Percentiles rank a stretch among this genome's conserved stretches.
Conservation (phyloP, 1,140 invertebrate genomes). For the Luehdorfia chinensis region DNA sequence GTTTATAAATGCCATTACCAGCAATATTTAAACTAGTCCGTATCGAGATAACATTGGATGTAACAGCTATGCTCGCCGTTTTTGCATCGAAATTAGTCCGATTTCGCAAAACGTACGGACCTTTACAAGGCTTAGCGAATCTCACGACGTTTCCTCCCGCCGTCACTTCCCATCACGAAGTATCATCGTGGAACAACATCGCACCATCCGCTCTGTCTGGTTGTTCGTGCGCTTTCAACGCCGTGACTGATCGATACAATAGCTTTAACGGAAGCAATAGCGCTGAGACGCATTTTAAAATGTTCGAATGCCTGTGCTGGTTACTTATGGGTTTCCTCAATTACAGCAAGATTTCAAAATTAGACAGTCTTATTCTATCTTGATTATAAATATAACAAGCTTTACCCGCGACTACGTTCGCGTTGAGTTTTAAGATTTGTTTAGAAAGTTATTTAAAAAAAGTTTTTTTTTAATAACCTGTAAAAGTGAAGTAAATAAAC, state of each 20-base stretch:
- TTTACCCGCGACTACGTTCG: too few species aligned
- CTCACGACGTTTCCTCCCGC: conserved; percentile 19
- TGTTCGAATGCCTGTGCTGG: background rate
- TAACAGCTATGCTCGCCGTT: conserved; percentile 28
- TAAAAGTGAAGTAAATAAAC: too few species aligned
- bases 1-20: too few species aligned
- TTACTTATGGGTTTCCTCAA: conserved; percentile 3
- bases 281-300: conserved; percentile 32
- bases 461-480: too few species aligned
- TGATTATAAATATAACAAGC: too few species aligned
- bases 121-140: background rate
- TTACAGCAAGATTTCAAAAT: too few species aligned
- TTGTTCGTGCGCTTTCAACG: conserved; percentile 44
- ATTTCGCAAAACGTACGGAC: conserved; percentile 6
- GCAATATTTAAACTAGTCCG: conserved; percentile 17
- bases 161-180: conserved; percentile 48
- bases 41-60: conserved; percentile 20
- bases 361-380: too few species aligned
- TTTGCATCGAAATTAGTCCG: conserved; percentile 39
- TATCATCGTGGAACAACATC: conserved; percentile 36
- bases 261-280: conserved; percentile 38
- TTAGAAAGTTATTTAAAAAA: too few species aligned
- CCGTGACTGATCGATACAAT: conserved; percentile 56
- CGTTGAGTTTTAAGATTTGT: too few species aligned
- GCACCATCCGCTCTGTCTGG: conserved; percentile 23